phyloP scores from a whole-genome alignment of 2,113 vertebrate species.

The Xyliphius kryptos region DNA sequence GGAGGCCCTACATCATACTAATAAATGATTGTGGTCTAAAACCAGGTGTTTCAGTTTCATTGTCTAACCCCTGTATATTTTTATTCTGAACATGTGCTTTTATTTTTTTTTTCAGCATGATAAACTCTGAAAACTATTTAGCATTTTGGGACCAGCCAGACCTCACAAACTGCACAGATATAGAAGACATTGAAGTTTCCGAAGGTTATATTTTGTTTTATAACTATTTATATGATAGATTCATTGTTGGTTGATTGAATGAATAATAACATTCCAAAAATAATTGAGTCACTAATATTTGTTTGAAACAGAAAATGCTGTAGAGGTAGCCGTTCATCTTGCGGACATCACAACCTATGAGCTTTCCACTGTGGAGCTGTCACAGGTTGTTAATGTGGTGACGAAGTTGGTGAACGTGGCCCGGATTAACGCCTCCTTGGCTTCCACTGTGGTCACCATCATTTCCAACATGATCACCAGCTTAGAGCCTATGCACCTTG shows the following conservation, averaged over 20 bases:
- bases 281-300: too few species aligned
- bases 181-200: constrained; percentile 56
- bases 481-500: constrained; percentile 67
- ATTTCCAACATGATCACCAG: constrained; percentile 91
- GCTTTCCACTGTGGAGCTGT: constrained; percentile 77
- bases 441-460: constrained; percentile 79
- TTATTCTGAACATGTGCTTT: too few species aligned
- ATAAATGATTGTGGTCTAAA: too few species aligned
- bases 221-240: too few species aligned
- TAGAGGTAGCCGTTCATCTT: constrained; percentile 77
- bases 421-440: constrained; percentile 77
- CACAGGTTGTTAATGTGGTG: constrained; percentile 77
- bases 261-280: too few species aligned
- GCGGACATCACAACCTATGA: constrained; percentile 71
- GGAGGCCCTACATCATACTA: too few species aligned
- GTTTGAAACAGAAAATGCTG: constrained; percentile 69
- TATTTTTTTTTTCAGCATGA: too few species aligned
- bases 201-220: constrained; percentile 52
- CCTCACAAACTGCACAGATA: constrained; percentile 69
- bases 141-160: constrained; percentile 74
- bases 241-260: too few species aligned
- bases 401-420: constrained; percentile 80
- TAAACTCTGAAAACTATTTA: constrained; percentile 57
- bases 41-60: too few species aligned
- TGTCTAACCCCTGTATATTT: too few species aligned